Conservation (phyloP, 2,888 invertebrate species). For the Rapana venosa region DNA sequence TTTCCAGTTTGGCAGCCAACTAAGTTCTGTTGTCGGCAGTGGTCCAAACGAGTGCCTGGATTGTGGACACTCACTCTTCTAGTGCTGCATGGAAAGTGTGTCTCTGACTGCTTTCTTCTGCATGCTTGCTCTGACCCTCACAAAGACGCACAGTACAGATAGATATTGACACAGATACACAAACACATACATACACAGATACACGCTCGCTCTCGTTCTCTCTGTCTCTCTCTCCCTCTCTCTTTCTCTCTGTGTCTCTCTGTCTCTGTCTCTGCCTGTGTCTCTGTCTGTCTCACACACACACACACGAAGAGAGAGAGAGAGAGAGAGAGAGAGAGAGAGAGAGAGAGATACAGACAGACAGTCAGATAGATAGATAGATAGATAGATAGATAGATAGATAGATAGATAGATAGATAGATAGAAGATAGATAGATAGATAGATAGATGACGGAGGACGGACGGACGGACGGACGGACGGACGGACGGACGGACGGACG, state of each 20-base stretch:
- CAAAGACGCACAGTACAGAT: no score
- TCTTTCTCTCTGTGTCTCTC: conserved; percentile 14
- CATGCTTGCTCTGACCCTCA: no score
- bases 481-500: not conserved
- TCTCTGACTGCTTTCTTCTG: no score
- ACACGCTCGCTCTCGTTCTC: not conserved
- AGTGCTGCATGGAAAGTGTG: no score
- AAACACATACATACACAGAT: no score
- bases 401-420: not conserved
- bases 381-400: not conserved
- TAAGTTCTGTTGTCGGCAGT: no score
- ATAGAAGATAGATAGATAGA: not conserved
- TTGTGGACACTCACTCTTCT: no score
- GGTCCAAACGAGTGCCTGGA: no score
- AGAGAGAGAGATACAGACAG: not conserved
- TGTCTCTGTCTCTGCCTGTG: not conserved
- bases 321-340: not conserved
- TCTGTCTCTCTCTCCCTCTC: not conserved
- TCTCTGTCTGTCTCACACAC: no score
- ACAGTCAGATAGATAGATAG: not conserved
- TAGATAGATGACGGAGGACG: not conserved
- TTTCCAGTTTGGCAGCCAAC: no score
- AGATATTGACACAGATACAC: no score
- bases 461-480: not conserved
- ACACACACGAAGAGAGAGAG: not conserved